Percentiles rank a stretch among this genome's conserved stretches.
Conservation (phyloP, 2,888 invertebrate species). For the Pteria penguin region DNA sequence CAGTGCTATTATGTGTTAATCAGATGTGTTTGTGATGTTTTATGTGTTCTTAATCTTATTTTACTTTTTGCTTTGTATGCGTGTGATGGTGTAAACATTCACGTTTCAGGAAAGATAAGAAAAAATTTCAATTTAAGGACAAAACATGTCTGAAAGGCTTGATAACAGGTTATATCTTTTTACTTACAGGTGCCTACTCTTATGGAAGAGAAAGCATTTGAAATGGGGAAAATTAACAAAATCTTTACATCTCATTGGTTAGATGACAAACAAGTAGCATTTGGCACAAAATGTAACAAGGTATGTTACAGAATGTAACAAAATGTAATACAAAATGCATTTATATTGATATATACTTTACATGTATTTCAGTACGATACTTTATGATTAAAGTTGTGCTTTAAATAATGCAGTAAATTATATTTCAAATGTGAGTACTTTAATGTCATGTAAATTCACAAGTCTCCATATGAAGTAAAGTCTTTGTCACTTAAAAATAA, state of each 20-base stretch:
- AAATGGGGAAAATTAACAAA: slow-evolving; percentile 79
- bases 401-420: neutral
- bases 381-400: neutral
- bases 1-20: too few relatives aligned
- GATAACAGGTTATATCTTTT: too few relatives aligned
- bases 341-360: neutral
- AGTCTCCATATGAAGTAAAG: too few relatives aligned
- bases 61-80: too few relatives aligned
- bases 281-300: slow-evolving; percentile 98
- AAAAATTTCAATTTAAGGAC: too few relatives aligned
- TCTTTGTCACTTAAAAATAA: too few relatives aligned
- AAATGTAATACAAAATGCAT: neutral
- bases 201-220: slow-evolving; percentile 70
- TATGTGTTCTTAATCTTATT: too few relatives aligned
- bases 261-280: slow-evolving; percentile 95
- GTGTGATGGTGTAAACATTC: too few relatives aligned
- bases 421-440: neutral
- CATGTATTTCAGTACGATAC: neutral
- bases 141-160: too few relatives aligned
- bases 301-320: slow-evolving; percentile 80
- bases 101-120: too few relatives aligned
- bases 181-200: slow-evolving; percentile 63
- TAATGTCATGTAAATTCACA: too few relatives aligned
- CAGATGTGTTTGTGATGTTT: too few relatives aligned
- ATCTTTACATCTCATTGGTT: slow-evolving; percentile 97